Evolutionary conservation across 2,888 invertebrate species (phyloP), one percentile per base, ranked within the genome.

Genomic region (Pammene aurita): DNA sequence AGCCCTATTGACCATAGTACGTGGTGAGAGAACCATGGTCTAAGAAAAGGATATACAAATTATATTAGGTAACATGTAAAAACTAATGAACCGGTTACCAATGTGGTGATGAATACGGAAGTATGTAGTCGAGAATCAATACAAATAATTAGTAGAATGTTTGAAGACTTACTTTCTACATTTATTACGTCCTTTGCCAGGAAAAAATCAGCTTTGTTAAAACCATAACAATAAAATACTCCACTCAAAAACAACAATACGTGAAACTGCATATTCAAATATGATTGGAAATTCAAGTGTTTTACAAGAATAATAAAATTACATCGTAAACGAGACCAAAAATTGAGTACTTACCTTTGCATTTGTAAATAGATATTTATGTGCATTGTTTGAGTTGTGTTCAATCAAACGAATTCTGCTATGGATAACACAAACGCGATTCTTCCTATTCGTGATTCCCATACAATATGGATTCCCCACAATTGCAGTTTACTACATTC

Each of bases 291-390:
- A 18, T 13, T 6, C 6, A 13, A 18, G 10, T n/a, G 18, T 38
- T 50, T 18, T 62, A 9, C 18, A 26, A 62, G 9, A n/a, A 16
- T 50, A n/a, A 62, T 52, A 41, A 50, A 41, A 52, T 9, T 35
- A 0, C n/a, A 5, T n/a, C 10, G 13, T 11, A 48, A 62, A 14
- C 11, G 13, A 34, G 13, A 60, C 42, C 6, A 34, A 18, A 18
- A 48, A n/a, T 13, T 48, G 7, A 9, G 16, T 10, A 18, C 14
- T 9, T 46, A 48, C 16, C 2, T 16, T 9, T 16, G 14, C 26
- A 26, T 26, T 26, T 26, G 26, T n/a, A 44, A 42, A 42, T 13
- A n/a, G 4, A 14, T 44, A 41, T 41, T 1, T 41, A 14, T 44
- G n/a, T 44, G n/a, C n/a, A n/a, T 5, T n/a, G n/a, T 44, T n/a